phyloP scores from a whole-genome alignment of 2,888 invertebrate species.

The Monoplex corrugatus region DNA sequence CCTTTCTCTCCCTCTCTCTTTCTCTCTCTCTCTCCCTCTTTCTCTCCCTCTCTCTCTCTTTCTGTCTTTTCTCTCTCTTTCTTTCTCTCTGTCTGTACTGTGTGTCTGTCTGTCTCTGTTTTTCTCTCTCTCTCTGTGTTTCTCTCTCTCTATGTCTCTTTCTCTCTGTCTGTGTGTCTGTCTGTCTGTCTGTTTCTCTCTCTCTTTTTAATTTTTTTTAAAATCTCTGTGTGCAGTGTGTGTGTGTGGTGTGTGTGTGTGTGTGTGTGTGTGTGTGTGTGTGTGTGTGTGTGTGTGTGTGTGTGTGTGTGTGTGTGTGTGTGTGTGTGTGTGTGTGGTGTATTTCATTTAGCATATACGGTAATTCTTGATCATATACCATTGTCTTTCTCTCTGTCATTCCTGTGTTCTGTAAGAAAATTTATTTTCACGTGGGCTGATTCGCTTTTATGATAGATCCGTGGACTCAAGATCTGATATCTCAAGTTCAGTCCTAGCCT shows the following conservation, averaged over 20 bases:
- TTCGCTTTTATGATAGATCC: no score
- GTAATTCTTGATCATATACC: no score
- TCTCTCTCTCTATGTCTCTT: no score
- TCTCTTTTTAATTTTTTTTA: not conserved
- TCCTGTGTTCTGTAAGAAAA: no score
- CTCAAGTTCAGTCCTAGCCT: no score
- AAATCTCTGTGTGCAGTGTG: not conserved
- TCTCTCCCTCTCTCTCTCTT: no score
- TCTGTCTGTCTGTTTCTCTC: not conserved
- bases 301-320: constrained; percentile 5
- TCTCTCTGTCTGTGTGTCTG: not conserved
- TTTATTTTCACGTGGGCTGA: no score
- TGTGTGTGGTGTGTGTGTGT: constrained; percentile 19
- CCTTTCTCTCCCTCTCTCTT: not conserved
- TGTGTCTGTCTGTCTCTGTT: not conserved
- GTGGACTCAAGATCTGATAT: no score
- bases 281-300: not conserved
- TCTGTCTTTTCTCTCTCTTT: not conserved
- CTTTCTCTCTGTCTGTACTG: not conserved
- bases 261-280: constrained; percentile 29
- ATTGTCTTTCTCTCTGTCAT: no score
- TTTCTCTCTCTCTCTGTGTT: not conserved
- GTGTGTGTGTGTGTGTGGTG: not conserved
- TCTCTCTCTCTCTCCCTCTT: not conserved
- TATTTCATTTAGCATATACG: no score